Conservation (phyloP, 2,888 invertebrate genomes). For the Ormyrus thymus region DNA sequence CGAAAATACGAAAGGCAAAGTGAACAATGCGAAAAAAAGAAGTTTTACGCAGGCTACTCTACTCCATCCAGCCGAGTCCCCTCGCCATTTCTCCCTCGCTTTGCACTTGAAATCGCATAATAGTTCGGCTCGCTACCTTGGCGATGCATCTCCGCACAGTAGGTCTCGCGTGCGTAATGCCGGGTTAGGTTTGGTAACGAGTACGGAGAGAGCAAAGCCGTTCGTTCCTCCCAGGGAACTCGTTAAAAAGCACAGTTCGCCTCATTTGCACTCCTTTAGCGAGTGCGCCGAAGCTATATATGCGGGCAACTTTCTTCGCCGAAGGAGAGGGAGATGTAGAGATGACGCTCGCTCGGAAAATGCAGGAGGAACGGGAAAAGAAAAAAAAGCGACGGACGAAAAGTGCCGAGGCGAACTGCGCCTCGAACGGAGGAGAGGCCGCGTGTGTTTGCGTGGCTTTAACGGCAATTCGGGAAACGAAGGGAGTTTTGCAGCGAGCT, state of each 20-base stretch:
- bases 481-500: too few relatives aligned
- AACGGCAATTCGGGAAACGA: too few relatives aligned
- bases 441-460: too few relatives aligned
- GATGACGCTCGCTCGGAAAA: background rate
- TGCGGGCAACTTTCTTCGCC: conserved; percentile 25
- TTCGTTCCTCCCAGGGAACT: conserved; percentile 56
- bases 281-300: background rate
- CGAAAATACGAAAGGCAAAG: background rate
- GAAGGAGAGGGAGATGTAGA: background rate
- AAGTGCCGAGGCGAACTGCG: background rate
- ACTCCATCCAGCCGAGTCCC: background rate
- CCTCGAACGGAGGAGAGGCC: too few relatives aligned
- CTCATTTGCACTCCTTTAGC: conserved; percentile 63
- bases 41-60: conserved; percentile 16
- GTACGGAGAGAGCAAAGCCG: background rate
- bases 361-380: background rate
- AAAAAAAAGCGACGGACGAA: conserved; percentile 1
- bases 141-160: background rate
- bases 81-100: background rate
- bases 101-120: conserved; percentile 28
- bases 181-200: conserved; percentile 25
- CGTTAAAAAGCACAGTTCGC: conserved; percentile 64
- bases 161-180: background rate
- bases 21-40: background rate
- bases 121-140: background rate